Percentiles rank a stretch among this genome's conserved stretches.
These are phyloP conservation scores for Melikaiella ostensackeni DNA, from an alignment of 2,888 invertebrate species.

Conservation along the genomic window DNA sequence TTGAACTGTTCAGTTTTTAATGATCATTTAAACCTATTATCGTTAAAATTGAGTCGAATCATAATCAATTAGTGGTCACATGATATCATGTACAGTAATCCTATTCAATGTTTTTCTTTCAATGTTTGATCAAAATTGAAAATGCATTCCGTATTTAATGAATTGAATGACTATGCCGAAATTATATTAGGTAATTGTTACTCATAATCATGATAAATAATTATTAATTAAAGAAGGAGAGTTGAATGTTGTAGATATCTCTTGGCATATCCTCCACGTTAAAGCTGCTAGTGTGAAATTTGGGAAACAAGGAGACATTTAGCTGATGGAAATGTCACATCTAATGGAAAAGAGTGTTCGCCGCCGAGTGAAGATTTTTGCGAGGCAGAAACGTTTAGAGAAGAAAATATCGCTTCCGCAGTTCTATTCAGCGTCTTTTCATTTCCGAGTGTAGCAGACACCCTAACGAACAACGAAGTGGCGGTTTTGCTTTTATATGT, in stretches of 20 bases:
- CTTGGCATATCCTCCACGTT: neutral
- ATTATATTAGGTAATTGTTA: no score
- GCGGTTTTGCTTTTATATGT: conserved; percentile 4
- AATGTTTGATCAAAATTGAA: no score
- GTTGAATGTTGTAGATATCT: no score
- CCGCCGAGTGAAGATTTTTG: neutral
- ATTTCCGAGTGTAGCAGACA: neutral
- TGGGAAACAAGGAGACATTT: neutral
- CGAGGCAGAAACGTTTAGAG: neutral
- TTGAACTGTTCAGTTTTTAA: no score
- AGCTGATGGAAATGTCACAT: conserved; percentile 18
- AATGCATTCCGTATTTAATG: no score
- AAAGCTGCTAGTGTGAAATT: neutral
- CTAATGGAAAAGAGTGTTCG: conserved; percentile 2
- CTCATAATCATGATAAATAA: no score
- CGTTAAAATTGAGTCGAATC: no score
- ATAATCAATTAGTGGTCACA: no score
- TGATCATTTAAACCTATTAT: no score
- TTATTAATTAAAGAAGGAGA: neutral
- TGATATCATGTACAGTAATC: no score
- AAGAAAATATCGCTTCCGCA: neutral
- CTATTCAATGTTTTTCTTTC: no score
- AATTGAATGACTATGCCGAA: no score
- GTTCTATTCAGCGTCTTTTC: conserved; percentile 10
- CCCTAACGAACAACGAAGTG: conserved; percentile 3